These are phyloP conservation scores for Aphis gossypii DNA, from an alignment of 1,140 invertebrate genomes.

Conservation along the genomic window DNA sequence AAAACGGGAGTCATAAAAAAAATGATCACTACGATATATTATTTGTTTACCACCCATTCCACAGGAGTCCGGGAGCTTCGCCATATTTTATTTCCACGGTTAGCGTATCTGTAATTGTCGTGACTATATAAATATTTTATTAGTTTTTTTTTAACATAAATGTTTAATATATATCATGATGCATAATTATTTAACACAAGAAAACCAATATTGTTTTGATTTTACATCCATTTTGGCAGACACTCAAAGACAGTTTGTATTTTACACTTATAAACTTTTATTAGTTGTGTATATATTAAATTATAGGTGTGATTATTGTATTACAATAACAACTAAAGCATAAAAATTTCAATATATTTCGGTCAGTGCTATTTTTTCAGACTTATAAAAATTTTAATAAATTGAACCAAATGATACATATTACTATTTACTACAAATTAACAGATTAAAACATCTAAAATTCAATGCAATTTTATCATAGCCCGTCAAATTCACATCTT, in stretches of 20 bases:
- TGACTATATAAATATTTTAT: neutral
- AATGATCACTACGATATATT: neutral
- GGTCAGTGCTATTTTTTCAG: neutral
- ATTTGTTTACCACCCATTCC: constrained; percentile 13
- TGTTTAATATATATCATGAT: neutral
- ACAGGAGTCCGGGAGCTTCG: constrained; percentile 20
- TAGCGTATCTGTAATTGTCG: neutral
- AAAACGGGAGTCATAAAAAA: neutral
- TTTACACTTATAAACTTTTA: neutral
- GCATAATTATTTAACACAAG: neutral
- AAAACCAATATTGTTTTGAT: constrained; percentile 1
- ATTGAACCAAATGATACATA: neutral
- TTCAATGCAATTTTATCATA: neutral
- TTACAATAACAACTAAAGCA: neutral
- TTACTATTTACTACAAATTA: neutral
- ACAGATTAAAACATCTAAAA: neutral
- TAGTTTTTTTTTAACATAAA: neutral
- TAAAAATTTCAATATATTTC: neutral
- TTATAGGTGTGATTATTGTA: neutral
- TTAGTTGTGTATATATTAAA: neutral
- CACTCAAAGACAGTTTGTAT: neutral
- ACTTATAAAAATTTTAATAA: neutral
- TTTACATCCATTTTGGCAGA: neutral
- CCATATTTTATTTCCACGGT: constrained; percentile 1
- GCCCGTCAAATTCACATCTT: neutral